Conservation (phyloP, 1,140 invertebrate genomes). For the Drosophila miranda region DNA sequence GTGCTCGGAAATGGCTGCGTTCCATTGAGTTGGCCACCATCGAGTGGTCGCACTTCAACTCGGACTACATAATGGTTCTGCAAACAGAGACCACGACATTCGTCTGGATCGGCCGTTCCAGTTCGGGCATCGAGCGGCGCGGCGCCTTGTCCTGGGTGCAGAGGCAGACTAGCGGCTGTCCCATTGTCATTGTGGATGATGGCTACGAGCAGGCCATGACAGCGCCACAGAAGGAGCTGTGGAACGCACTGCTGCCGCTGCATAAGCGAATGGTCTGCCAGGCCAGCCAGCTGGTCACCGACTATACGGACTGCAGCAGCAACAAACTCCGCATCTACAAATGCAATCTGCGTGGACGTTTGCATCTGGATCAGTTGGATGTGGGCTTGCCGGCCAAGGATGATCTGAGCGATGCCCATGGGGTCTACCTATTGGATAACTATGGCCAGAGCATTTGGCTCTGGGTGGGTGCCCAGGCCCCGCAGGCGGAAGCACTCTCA, state of each 20-base stretch:
- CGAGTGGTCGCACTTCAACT: constrained; percentile 91
- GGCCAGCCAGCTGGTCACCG: constrained; percentile 78
- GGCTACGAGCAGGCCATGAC: constrained; percentile 91
- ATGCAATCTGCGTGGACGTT: constrained; percentile 90
- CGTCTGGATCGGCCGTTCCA: constrained; percentile 89
- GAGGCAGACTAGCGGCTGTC: constrained; percentile 78
- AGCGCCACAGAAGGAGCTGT: constrained; percentile 85
- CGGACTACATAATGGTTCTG: constrained; percentile 93
- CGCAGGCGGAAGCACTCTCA: constrained; percentile 87
- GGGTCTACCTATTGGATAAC: constrained; percentile 93
- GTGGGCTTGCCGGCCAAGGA: constrained; percentile 90
- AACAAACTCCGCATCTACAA: constrained; percentile 86
- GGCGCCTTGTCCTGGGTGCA: constrained; percentile 82
- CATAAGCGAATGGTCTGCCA: constrained; percentile 86
- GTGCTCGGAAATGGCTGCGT: constrained; percentile 76
- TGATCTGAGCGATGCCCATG: constrained; percentile 87
- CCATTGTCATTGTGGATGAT: constrained; percentile 91
- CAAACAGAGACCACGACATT: constrained; percentile 88
- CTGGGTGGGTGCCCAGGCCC: constrained; percentile 92
- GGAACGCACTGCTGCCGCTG: constrained; percentile 88
- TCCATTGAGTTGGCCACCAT: constrained; percentile 85
- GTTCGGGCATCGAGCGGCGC: constrained; percentile 70
- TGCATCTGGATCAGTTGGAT: constrained; percentile 94
- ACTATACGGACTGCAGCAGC: constrained; percentile 50
- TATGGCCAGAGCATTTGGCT: constrained; percentile 94